phyloP scores from a whole-genome alignment of 1,140 invertebrate species.

The Archegozetes longisetosus region DNA sequence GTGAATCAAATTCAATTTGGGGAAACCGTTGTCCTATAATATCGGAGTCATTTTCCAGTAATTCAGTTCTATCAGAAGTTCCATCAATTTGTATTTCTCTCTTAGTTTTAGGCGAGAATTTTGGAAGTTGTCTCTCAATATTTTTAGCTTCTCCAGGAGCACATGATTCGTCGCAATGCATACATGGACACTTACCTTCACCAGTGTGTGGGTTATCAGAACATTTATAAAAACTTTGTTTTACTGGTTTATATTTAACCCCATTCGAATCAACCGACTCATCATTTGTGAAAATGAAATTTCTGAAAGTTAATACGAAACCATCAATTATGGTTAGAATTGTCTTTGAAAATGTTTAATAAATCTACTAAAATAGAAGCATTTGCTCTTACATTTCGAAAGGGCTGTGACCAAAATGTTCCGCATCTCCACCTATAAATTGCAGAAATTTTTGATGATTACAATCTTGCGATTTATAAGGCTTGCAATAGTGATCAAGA shows the following conservation, averaged over 20 bases:
- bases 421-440: not conserved
- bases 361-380: too few relatives aligned
- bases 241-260: not conserved
- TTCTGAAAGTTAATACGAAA: not conserved
- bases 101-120: not conserved
- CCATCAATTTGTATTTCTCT: too few relatives aligned
- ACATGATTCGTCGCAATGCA: not conserved
- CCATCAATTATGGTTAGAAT: too few relatives aligned
- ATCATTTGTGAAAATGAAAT: not conserved
- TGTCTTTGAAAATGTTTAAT: too few relatives aligned
- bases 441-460: not conserved
- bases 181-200: not conserved
- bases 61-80: too few relatives aligned
- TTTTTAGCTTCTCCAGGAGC: not conserved
- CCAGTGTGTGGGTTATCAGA: not conserved
- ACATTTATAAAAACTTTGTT: not conserved
- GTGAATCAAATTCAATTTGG: too few relatives aligned
- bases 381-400: slow-evolving; percentile 1
- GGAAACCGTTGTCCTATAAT: too few relatives aligned
- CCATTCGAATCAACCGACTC: not conserved
- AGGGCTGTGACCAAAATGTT: not conserved
- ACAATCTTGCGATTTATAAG: slow-evolving; percentile 1
- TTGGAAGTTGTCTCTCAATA: not conserved
- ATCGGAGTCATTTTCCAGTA: too few relatives aligned
- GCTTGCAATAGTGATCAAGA: slow-evolving; percentile 6